Evolutionary conservation across 2,113 vertebrate genomes (phyloP).

Genomic region (Cyanoderma ruficeps): DNA sequence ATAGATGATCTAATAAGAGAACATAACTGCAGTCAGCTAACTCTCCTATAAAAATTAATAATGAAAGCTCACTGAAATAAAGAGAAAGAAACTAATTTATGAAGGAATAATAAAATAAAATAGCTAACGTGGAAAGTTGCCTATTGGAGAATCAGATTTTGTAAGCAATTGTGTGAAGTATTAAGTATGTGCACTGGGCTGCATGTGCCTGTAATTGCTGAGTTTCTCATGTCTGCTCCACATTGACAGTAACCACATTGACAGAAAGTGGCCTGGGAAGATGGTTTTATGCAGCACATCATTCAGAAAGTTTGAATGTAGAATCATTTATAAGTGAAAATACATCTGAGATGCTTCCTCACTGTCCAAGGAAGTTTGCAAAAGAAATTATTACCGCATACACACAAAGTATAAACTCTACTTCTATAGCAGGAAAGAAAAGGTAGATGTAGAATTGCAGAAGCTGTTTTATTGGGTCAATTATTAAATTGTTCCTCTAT

Average conservation of each 20-base stretch:
- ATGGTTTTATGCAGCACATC: background rate
- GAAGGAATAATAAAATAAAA: constrained; percentile 11
- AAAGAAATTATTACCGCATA: background rate
- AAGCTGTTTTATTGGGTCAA: background rate
- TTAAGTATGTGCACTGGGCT: background rate
- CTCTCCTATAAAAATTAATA: constrained; percentile 2
- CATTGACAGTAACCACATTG: background rate
- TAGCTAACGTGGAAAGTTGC: background rate
- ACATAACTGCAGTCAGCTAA: constrained; percentile 6
- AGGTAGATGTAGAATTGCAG: background rate
- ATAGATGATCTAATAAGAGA: constrained; percentile 33
- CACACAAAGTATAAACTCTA: background rate
- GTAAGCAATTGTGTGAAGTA: background rate
- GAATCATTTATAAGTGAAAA: background rate
- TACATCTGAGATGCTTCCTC: background rate
- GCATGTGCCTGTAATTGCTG: background rate
- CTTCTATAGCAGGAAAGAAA: background rate
- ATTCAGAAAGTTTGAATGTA: background rate
- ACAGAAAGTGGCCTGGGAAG: background rate
- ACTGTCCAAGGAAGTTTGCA: background rate
- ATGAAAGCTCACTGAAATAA: constrained; percentile 6
- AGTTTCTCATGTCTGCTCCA: background rate
- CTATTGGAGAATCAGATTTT: background rate
- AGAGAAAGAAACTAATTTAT: background rate
- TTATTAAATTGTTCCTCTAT: background rate